Conservation (phyloP, 2,113 vertebrate genomes). For the Malurus cyaneus region DNA sequence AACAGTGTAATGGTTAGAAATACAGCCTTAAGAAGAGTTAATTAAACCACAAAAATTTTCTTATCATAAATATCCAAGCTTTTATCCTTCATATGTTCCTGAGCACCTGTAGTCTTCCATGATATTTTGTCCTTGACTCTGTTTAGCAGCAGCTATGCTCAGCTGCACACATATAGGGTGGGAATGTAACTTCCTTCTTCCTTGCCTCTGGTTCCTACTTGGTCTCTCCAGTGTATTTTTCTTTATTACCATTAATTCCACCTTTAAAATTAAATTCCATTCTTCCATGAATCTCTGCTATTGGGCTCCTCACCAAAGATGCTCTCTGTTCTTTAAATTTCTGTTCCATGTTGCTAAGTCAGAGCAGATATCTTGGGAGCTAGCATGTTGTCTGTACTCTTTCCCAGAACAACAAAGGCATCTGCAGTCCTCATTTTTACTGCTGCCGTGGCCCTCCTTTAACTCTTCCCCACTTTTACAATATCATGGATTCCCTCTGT, state of each 20-base stretch:
- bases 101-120: not conserved
- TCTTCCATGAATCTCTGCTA: not conserved
- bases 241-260: not conserved
- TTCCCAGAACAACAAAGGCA: not conserved
- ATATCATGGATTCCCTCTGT: rapidly evolving
- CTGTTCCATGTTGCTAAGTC: not conserved
- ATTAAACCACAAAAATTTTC: not conserved
- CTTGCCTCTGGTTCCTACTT: not conserved
- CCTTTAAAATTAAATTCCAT: not conserved
- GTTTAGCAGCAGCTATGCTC: not conserved
- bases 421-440: not conserved
- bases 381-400: not conserved
- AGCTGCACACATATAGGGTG: rapidly evolving
- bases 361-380: not conserved
- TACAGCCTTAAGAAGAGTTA: not conserved
- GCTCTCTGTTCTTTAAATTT: not conserved
- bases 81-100: not conserved
- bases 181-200: not conserved
- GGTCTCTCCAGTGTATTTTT: not conserved
- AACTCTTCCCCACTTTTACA: not conserved
- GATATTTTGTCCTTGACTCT: not conserved
- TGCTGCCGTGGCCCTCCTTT: not conserved
- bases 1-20: not conserved
- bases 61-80: not conserved
- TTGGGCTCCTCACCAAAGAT: not conserved